A percentile compares a stretch with the other conserved stretches of the same genome.
phyloP scores from a whole-genome alignment of 2,888 invertebrate species.

The Heliconius cydno region DNA sequence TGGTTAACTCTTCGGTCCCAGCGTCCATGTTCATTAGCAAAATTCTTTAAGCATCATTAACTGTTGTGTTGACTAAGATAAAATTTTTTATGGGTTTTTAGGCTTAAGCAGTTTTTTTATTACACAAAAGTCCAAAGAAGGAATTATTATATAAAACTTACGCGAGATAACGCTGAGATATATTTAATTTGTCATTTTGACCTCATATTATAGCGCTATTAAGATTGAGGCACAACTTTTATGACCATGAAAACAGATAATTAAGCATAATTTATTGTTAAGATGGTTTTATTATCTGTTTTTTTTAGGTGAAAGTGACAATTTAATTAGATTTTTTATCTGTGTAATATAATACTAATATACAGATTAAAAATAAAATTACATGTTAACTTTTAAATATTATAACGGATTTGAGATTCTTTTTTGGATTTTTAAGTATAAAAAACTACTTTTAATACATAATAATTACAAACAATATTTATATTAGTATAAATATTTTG shows the following conservation, averaged over 20 bases:
- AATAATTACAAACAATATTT: no score
- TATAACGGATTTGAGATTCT: neutral
- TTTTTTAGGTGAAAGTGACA: conserved; percentile 36
- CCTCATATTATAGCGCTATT: conserved; percentile 43
- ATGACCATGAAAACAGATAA: conserved; percentile 42
- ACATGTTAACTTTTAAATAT: neutral
- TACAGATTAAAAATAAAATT: conserved; percentile 1
- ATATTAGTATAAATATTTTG: no score
- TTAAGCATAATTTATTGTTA: conserved; percentile 47
- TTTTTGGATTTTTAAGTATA: neutral
- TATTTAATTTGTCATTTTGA: conserved; percentile 42
- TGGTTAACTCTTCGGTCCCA: neutral
- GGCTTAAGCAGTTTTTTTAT: conserved; percentile 5
- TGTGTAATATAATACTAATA: conserved; percentile 13
- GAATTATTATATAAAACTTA: conserved; percentile 27
- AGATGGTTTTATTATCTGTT: conserved; percentile 32
- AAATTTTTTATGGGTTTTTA: neutral
- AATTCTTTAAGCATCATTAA: neutral
- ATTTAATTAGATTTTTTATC: conserved; percentile 18
- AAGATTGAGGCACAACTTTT: conserved; percentile 42
- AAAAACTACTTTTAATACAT: no score
- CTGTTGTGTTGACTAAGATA: neutral
- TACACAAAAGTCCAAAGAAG: neutral
- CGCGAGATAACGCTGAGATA: conserved; percentile 35
- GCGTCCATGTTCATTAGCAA: neutral